Conservation (phyloP, 2,888 invertebrate species). For the Muschampia plurimacula region DNA sequence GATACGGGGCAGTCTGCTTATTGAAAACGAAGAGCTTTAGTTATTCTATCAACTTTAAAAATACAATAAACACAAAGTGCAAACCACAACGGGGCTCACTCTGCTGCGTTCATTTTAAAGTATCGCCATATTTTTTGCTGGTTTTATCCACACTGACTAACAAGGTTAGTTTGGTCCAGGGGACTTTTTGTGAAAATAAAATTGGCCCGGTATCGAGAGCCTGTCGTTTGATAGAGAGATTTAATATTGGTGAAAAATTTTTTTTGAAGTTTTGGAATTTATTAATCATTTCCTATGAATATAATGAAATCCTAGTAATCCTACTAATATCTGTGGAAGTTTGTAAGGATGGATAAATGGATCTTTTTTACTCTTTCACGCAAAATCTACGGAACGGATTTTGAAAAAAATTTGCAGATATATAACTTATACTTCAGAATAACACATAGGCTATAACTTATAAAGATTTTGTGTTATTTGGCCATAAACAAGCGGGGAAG, state of each 20-base stretch:
- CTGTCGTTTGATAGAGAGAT: constrained; percentile 20
- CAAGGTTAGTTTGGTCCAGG: constrained; percentile 29
- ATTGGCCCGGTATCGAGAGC: constrained; percentile 20
- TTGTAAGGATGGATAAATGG: no score
- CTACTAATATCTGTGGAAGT: no score
- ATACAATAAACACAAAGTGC: not conserved
- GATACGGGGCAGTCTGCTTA: no score
- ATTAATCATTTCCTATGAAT: no score
- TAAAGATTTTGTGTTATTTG: no score
- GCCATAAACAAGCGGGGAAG: no score
- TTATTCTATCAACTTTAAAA: not conserved
- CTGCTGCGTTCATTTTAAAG: constrained; percentile 18
- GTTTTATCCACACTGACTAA: constrained; percentile 21
- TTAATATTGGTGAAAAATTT: not conserved
- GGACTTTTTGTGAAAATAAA: constrained; percentile 28
- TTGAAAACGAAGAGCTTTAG: not conserved
- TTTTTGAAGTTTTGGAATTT: not conserved
- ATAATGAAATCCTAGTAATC: no score
- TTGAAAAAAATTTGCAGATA: no score
- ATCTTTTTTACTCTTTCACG: no score
- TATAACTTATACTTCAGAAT: no score
- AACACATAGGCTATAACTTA: no score
- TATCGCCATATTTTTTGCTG: constrained; percentile 10
- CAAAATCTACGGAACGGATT: no score
- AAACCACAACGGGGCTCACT: constrained; percentile 10